Evolutionary conservation across 2,797 vertebrate species (phyloP).

Genomic region (Propithecus deckenii): DNA sequence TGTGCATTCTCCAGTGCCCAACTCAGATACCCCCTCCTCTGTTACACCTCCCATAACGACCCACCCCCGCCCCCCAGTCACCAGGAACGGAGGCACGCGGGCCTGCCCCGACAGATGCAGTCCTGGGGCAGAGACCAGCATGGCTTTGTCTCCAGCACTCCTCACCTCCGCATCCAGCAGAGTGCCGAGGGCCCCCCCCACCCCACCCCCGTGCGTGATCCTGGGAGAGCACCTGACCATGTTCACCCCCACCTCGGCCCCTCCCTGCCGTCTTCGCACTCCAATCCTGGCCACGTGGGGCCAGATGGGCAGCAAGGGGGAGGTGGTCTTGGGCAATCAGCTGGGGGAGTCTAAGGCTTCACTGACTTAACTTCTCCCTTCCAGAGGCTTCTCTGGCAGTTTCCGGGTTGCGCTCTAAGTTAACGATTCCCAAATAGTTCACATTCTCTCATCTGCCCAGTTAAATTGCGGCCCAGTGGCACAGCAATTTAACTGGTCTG

Average conservation of each 20-base stretch:
- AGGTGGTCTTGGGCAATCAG: not conserved
- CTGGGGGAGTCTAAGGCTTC: not conserved
- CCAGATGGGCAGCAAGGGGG: not conserved
- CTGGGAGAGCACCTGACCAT: not conserved
- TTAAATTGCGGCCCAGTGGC: conserved; percentile 2
- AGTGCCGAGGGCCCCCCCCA: not conserved
- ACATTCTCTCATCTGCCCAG: not conserved
- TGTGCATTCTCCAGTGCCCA: not conserved
- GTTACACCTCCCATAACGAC: not conserved
- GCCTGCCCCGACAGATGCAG: not conserved
- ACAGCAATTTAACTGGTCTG: conserved; percentile 53
- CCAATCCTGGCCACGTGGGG: rapidly evolving
- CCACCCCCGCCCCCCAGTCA: rapidly evolving
- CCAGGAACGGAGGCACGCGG: not conserved
- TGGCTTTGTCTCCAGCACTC: not conserved
- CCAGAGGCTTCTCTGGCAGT: not conserved
- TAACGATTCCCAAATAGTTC: conserved; percentile 12
- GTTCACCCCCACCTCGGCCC: no score
- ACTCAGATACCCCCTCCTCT: not conserved
- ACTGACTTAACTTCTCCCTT: not conserved
- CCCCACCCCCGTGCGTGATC: not conserved
- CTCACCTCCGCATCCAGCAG: not conserved
- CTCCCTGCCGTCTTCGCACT: not conserved
- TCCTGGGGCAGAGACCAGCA: rapidly evolving
- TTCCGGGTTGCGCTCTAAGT: conserved; percentile 20